Percentiles rank a stretch among this genome's conserved stretches.
phyloP scores from a whole-genome alignment of 1,140 invertebrate species.

The Samia ricini region DNA sequence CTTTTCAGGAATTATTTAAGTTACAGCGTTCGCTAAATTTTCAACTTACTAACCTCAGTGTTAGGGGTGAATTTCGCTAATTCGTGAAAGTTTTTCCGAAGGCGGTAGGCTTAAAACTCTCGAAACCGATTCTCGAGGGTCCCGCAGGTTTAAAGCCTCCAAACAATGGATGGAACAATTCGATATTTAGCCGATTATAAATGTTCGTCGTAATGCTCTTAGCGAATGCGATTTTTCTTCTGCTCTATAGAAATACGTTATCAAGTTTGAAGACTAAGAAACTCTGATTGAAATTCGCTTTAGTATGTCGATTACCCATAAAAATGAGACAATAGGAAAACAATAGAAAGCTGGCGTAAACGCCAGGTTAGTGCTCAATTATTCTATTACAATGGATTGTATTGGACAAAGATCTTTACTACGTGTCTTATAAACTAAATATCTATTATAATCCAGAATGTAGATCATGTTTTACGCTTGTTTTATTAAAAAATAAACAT shows the following conservation, averaged over 20 bases:
- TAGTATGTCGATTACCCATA: background rate
- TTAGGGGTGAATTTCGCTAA: constrained; percentile 37
- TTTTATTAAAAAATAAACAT: no score
- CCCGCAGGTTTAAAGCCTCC: constrained; percentile 61
- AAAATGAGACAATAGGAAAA: no score
- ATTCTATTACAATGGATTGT: no score
- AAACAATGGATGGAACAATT: constrained; percentile 75
- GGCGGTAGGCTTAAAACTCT: constrained; percentile 72
- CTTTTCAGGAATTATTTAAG: constrained; percentile 74
- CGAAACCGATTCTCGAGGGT: constrained; percentile 71
- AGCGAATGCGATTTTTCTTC: constrained; percentile 67
- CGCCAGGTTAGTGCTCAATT: no score
- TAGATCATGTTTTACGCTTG: no score
- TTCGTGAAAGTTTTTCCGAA: constrained; percentile 50
- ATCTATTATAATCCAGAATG: no score
- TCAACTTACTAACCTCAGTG: constrained; percentile 30
- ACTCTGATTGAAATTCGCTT: background rate
- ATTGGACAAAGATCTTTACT: no score
- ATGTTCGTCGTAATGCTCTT: constrained; percentile 69
- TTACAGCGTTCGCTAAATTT: constrained; percentile 26
- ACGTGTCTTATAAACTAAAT: no score
- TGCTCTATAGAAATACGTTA: constrained; percentile 24
- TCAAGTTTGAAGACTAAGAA: background rate
- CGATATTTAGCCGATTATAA: constrained; percentile 77
- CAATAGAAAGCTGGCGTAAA: no score